Base-by-base conservation (phyloP, 2,888 invertebrate species). In the Drosophila quinaria region DNA sequence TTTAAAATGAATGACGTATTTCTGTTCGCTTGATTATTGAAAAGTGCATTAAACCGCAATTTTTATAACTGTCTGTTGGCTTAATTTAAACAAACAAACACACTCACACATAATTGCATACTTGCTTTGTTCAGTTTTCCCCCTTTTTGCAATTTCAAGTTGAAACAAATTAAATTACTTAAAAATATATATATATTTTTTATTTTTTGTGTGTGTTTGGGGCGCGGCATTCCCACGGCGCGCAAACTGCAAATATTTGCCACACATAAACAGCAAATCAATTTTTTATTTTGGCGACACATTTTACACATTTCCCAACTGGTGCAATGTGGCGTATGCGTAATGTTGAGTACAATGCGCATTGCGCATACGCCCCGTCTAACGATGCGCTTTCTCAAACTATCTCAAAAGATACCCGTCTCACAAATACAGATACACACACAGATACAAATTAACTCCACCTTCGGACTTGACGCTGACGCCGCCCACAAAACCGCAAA, bases 151-250 rank as follows among this genome's bases (percentile, higher is more conserved):
- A 39, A 17, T 61, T 70, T 46, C 17, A 31, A 62, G 75, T 81
- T 83, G 56, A 78, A 75, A 80, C 73, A 84, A 81, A 78, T 81
- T 84, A 74, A 75, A 80, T 84, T 75, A 72, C 46, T 72, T 31
- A 41, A 58, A 77, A 81, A 68, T 55, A 54, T 65, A 50, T 70
- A 64, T 68, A 61, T 58, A 54, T 72, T 58, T 54, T 59, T 61
- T 46, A 50, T 72, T 61, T 54, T 59, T 61, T 54, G 31, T 31
- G 41, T 35, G n/a, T n/a, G n/a, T n/a, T n/a, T 77, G 69, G 82
- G 87, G 84, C 60, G 84, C 71, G 84, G 82, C 78, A 58, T 84
- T 84, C 84, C 85, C 84, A 84, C 87, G 84, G 66, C 80, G 49
- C 62, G 59, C 52, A 59, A 50, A 60, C 69, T 60, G 72, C 47